phyloP scores from a whole-genome alignment of 2,113 vertebrate genomes.

The Brachypteracias leptosomus region DNA sequence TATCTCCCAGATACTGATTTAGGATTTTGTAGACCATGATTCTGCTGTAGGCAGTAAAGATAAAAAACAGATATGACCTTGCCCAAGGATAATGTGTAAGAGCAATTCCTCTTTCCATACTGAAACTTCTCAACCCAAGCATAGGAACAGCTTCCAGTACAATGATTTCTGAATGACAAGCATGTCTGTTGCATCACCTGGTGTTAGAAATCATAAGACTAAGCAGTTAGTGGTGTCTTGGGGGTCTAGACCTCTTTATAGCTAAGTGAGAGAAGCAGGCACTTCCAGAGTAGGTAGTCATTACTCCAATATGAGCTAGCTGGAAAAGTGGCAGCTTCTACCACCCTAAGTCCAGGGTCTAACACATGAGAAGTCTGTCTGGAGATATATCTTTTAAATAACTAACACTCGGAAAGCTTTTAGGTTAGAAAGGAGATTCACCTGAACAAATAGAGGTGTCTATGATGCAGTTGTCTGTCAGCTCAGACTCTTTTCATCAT shows the following conservation, averaged over 20 bases:
- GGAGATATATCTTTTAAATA: not conserved
- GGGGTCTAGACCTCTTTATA: not conserved
- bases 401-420: not conserved
- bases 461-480: not conserved
- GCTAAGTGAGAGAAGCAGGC: not conserved
- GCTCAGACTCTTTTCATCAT: not conserved
- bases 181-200: not conserved
- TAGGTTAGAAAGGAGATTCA: not conserved
- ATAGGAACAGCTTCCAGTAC: not conserved
- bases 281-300: not conserved
- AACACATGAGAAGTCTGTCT: rapidly evolving
- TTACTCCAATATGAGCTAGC: not conserved
- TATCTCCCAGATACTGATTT: not conserved
- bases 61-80: not conserved
- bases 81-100: rapidly evolving
- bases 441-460: not conserved
- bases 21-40: not conserved
- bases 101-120: not conserved
- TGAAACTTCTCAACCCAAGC: not conserved
- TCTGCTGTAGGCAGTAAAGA: not conserved
- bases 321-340: not conserved
- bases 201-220: not conserved
- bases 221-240: not conserved
- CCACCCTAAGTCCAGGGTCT: not conserved
- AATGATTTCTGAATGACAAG: not conserved